Percentiles rank a stretch among this genome's conserved stretches.
These are phyloP conservation scores for Brienomyrus brachyistius DNA, from an alignment of 2,113 vertebrate genomes.

Conservation along the genomic window DNA sequence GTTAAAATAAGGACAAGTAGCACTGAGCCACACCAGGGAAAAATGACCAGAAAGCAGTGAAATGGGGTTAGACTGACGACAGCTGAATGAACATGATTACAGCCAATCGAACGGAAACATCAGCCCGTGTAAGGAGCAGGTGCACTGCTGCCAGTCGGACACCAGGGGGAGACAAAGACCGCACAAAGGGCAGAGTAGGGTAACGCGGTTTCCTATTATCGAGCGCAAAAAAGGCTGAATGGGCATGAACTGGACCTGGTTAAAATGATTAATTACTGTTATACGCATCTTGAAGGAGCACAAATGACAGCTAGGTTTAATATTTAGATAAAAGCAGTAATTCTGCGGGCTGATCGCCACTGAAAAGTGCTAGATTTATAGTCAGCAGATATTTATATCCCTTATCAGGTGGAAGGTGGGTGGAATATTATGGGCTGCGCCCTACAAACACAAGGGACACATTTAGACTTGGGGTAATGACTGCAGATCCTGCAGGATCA, in stretches of 20 bases:
- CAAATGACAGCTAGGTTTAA: background rate
- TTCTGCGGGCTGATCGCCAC: background rate
- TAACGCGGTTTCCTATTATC: background rate
- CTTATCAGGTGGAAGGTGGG: background rate
- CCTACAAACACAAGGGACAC: background rate
- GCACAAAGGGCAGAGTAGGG: background rate
- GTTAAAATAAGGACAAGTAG: background rate
- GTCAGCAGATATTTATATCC: background rate
- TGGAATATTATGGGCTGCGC: background rate
- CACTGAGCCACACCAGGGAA: background rate
- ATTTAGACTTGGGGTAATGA: background rate
- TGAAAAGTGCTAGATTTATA: background rate
- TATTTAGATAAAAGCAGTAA: background rate
- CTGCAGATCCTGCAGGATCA: background rate
- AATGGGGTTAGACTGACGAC: background rate
- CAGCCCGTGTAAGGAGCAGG: background rate
- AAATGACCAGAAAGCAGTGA: background rate
- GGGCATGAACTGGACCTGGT: background rate
- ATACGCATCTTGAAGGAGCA: background rate
- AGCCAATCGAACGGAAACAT: background rate
- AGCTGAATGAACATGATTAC: background rate
- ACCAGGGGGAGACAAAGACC: slow-evolving; percentile 13
- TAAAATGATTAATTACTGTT: background rate
- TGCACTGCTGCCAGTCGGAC: background rate
- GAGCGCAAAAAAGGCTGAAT: background rate